Conservation (phyloP, 2,888 invertebrate genomes). For the Eristalinus sepulchralis region DNA sequence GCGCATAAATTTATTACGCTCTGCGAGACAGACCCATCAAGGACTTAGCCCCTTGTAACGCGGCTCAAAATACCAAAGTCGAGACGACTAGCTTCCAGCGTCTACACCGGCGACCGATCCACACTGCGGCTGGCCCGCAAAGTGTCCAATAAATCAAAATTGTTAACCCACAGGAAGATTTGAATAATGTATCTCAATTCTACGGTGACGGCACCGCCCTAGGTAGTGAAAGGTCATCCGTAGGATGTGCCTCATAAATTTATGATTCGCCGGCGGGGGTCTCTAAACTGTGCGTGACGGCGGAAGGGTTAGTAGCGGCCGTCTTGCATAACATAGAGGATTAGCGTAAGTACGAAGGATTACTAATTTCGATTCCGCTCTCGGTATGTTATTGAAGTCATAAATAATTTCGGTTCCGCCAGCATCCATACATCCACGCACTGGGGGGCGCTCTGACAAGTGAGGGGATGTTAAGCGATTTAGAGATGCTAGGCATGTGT, state of each 20-base stretch:
- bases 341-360: slow-evolving; percentile 54
- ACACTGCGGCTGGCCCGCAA: slow-evolving; percentile 5
- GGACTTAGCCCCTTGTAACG: not conserved
- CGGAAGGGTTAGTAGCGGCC: not conserved
- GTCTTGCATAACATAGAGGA: slow-evolving; percentile 34
- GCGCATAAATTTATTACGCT: not conserved
- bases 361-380: slow-evolving; percentile 58
- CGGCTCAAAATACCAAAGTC: not conserved
- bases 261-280: slow-evolving; percentile 43
- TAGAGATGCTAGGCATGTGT: not conserved
- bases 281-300: not conserved
- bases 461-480: not conserved
- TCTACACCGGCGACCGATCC: not conserved
- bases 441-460: not conserved
- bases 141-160: slow-evolving; percentile 57
- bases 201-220: not conserved
- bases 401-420: slow-evolving; percentile 50
- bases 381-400: slow-evolving; percentile 36
- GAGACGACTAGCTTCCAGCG: not conserved
- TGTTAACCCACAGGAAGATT: slow-evolving; percentile 47
- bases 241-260: slow-evolving; percentile 49
- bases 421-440: not conserved
- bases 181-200: slow-evolving; percentile 45
- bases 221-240: slow-evolving; percentile 27
- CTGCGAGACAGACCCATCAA: not conserved